Base-by-base conservation (phyloP, 2,113 vertebrate species). In the Eublepharis macularius region DNA sequence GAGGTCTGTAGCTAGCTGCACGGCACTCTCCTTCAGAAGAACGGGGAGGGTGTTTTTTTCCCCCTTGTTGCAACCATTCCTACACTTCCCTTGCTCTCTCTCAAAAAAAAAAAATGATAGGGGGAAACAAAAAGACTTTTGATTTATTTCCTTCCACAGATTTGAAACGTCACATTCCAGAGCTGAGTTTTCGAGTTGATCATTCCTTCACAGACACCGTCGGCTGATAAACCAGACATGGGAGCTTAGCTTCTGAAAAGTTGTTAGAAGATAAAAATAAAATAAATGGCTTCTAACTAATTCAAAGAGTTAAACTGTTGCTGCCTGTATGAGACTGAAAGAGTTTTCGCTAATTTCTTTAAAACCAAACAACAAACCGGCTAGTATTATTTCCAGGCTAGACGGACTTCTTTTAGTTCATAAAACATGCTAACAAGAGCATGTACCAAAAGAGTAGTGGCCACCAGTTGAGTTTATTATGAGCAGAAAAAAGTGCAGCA, bases 1-100 rank as follows among this genome's bases (percentile, higher is more conserved):
- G 96, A 97, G 96, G 96, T 93, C 96, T 96, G 96, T 92, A 96
- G 95, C 94, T 90, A 87, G 85, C 94, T 94, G 95, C 95, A 93
- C 93, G 93, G 95, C 94, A 93, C 84, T 93, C 94, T 96, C 92
- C 95, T 96, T 94, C 94, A 92, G 95, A 95, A 93, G 93, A 95
- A 96, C 94, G 91, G 94, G 95, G 95, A 92, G 95, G 94, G 85
- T 89, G n/a, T 92, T 95, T 93, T 91, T 26, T 26, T 26, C 60
- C 60, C 60, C 60, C 11, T 88, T 84, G 79, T 84, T 91, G 87
- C 92, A 95, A 87, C 6, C 70, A 68, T 90, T 7, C 73, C 81
- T 89, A n/a, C 11, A 77, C 54, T 79, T 75, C 43, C n/a, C 76
- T 89, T 87, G 86, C 51, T 24, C 29, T 72, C 88, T 88, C 87